These are phyloP conservation scores for Epinephelus lanceolatus DNA, from an alignment of 2,113 vertebrate genomes.

Conservation along the genomic window DNA sequence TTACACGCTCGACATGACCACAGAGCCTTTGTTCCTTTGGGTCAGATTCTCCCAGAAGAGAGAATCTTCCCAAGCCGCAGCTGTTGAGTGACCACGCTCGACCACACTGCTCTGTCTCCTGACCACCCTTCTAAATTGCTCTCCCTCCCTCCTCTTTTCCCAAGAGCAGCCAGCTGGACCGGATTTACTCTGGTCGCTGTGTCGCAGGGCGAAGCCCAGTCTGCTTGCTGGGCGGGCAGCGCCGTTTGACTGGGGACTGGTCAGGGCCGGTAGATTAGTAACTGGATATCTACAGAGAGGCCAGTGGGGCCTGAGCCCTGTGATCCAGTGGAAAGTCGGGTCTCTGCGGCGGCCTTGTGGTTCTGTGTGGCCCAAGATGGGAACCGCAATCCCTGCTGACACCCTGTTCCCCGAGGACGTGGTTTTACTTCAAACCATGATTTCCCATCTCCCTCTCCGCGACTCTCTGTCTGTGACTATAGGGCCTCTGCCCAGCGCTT, in stretches of 20 bases:
- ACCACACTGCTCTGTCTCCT: conserved; percentile 75
- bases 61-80: conserved; percentile 68
- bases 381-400: conserved; percentile 81
- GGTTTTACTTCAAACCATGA: conserved; percentile 82
- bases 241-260: conserved; percentile 71
- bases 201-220: conserved; percentile 61
- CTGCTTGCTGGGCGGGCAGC: conserved; percentile 63
- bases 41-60: conserved; percentile 65
- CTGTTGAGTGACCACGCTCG: conserved; percentile 73
- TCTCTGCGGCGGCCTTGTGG: conserved; percentile 63
- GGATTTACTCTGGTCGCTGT: conserved; percentile 78
- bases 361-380: conserved; percentile 62
- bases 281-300: conserved; percentile 78
- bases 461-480: conserved; percentile 71
- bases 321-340: conserved; percentile 74
- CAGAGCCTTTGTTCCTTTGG: conserved; percentile 78
- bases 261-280: conserved; percentile 81
- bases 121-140: conserved; percentile 68
- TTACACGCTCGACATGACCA: conserved; percentile 65
- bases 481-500: conserved; percentile 68
- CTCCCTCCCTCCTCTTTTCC: conserved; percentile 63
- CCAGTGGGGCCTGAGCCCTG: conserved; percentile 76
- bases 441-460: conserved; percentile 74
- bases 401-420: conserved; percentile 81
- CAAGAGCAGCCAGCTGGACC: conserved; percentile 77